phyloP scores from a whole-genome alignment of 2,113 vertebrate genomes.

The Pantherophis guttatus region DNA sequence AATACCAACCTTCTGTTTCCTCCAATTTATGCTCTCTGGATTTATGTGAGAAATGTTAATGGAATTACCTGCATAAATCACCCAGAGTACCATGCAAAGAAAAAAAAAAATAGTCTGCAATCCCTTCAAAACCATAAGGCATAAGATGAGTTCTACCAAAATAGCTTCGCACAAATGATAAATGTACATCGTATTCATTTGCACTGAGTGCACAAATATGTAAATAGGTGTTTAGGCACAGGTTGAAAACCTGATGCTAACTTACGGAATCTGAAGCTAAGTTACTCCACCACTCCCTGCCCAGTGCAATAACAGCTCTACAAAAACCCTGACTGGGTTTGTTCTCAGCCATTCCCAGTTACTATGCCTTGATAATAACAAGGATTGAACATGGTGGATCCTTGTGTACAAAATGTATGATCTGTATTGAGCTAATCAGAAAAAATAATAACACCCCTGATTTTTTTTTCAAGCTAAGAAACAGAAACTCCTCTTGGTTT shows the following conservation, averaged over 20 bases:
- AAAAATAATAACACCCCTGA: not conserved
- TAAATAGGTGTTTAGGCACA: not conserved
- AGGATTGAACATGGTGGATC: not conserved
- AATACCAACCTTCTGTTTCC: constrained; percentile 29
- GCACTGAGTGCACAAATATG: constrained; percentile 23
- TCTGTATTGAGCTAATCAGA: not conserved
- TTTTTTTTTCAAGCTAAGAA: not conserved
- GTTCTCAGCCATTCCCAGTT: not conserved
- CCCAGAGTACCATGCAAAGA: not conserved
- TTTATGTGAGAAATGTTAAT: constrained; percentile 53
- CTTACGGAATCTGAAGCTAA: not conserved
- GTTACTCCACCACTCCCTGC: not conserved
- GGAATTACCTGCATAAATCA: constrained; percentile 56
- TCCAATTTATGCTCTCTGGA: constrained; percentile 38
- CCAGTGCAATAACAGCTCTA: not conserved
- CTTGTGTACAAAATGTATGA: not conserved
- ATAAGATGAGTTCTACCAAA: constrained; percentile 51
- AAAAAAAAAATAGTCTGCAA: constrained; percentile 21
- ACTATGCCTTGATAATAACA: not conserved
- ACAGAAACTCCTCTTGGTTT: not conserved
- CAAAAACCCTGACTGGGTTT: no score
- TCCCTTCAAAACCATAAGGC: constrained; percentile 31
- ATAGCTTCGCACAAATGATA: constrained; percentile 32
- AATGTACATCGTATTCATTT: constrained; percentile 38
- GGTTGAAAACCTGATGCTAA: not conserved